These are phyloP conservation scores for Calliphora vicina DNA, from an alignment of 1,140 invertebrate species.

Conservation along the genomic window DNA sequence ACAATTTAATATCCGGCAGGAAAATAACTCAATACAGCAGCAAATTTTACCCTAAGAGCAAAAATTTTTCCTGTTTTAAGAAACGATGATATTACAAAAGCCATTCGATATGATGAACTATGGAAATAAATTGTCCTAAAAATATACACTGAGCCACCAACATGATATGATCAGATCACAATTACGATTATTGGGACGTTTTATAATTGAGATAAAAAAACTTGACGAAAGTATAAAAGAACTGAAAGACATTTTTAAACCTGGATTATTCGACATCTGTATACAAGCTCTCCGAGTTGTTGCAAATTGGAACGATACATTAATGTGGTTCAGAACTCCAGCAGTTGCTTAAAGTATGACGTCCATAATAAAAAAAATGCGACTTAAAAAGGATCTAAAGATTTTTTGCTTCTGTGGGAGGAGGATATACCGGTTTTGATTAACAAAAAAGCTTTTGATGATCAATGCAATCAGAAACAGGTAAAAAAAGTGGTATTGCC, in stretches of 20 bases:
- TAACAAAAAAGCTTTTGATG: neutral
- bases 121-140: conserved; percentile 14
- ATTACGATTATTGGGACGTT: neutral
- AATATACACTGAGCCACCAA: conserved; percentile 36
- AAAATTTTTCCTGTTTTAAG: conserved; percentile 8
- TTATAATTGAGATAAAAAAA: conserved; percentile 16
- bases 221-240: neutral
- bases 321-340: neutral
- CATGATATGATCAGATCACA: conserved; percentile 45
- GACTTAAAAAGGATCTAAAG: neutral
- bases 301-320: conserved; percentile 34
- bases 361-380: neutral
- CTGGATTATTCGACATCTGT: neutral
- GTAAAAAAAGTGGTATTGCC: neutral
- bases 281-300: conserved; percentile 2
- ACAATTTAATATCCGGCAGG: neutral
- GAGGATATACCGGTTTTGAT: neutral
- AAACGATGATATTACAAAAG: conserved; percentile 9
- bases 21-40: neutral
- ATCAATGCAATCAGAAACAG: neutral
- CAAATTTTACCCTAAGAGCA: neutral
- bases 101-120: neutral
- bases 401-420: neutral
- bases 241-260: conserved; percentile 13
- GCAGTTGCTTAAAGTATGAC: neutral